Evolutionary conservation across 2,888 invertebrate species (phyloP).

Genomic region (Drosophila parthenogenetica): DNA sequence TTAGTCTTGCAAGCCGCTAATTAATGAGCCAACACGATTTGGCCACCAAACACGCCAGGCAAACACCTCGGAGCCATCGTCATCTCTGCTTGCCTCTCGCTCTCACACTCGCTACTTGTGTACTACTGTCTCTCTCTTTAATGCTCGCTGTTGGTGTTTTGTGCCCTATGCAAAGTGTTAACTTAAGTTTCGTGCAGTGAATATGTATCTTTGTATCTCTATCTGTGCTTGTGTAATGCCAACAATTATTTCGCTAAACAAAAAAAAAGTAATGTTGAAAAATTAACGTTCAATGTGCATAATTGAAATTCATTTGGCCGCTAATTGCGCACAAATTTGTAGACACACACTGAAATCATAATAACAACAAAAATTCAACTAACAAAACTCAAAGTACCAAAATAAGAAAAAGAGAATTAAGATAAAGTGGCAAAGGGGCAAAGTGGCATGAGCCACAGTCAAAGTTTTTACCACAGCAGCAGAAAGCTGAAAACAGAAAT

Average conservation of each 20-base stretch:
- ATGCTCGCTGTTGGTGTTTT: constrained; percentile 9
- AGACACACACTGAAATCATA: constrained; percentile 29
- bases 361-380: constrained; percentile 22
- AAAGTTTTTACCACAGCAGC: constrained; percentile 9
- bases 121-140: not conserved
- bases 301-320: constrained; percentile 74
- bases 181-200: constrained; percentile 50
- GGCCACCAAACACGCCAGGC: constrained; percentile 65
- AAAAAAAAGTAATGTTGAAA: constrained; percentile 50
- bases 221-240: constrained; percentile 43
- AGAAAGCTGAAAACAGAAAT: not conserved
- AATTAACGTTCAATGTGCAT: constrained; percentile 78
- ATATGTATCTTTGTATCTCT: constrained; percentile 5
- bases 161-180: constrained; percentile 72
- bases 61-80: constrained; percentile 51
- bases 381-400: constrained; percentile 29
- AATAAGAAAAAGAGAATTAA: constrained; percentile 5
- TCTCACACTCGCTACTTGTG: not conserved
- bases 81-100: constrained; percentile 4
- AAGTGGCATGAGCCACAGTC: no score
- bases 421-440: not conserved
- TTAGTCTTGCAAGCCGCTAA: constrained; percentile 63
- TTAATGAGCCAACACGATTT: constrained; percentile 71
- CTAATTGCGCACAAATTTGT: constrained; percentile 73
- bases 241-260: constrained; percentile 60